Evolutionary conservation across 2,797 vertebrate genomes (phyloP).

Genomic region (Xerus rutilus): DNA sequence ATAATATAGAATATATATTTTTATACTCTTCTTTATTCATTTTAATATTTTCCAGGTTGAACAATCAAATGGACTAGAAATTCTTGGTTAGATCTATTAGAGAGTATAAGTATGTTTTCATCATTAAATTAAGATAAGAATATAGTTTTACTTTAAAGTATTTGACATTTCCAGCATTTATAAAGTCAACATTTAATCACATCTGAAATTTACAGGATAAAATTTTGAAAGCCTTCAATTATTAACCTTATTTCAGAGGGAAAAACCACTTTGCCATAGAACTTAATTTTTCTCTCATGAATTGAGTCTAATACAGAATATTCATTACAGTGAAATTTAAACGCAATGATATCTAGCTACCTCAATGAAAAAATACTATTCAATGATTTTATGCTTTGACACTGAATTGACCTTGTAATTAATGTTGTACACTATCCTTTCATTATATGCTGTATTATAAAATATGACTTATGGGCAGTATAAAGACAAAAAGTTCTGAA

Average conservation of each 20-base stretch:
- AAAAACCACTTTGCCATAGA: slow-evolving; percentile 37
- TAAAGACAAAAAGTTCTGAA: slow-evolving; percentile 61
- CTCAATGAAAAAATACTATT: background rate
- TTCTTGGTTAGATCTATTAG: slow-evolving; percentile 17
- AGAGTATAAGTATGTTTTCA: slow-evolving; percentile 19
- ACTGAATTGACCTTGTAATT: slow-evolving; percentile 77
- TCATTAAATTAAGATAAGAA: slow-evolving; percentile 58
- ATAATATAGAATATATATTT: background rate
- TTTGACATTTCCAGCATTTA: slow-evolving; percentile 49
- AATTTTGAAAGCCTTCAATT: slow-evolving; percentile 64
- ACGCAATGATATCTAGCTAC: background rate
- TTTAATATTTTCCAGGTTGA: slow-evolving; percentile 52
- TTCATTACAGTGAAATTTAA: slow-evolving; percentile 29
- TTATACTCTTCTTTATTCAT: slow-evolving; percentile 11
- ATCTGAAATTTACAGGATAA: slow-evolving; percentile 39
- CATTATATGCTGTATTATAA: slow-evolving; percentile 73
- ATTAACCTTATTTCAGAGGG: slow-evolving; percentile 45
- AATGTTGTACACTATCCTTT: slow-evolving; percentile 62
- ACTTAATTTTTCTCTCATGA: slow-evolving; percentile 49
- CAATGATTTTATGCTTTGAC: slow-evolving; percentile 62
- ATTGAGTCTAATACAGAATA: slow-evolving; percentile 11
- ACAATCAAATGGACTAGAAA: background rate
- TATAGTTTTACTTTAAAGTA: slow-evolving; percentile 47
- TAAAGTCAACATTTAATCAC: slow-evolving; percentile 67
- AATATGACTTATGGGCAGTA: slow-evolving; percentile 66